These are phyloP conservation scores for Cygnus atratus DNA, from an alignment of 2,113 vertebrate genomes.

Conservation along the genomic window DNA sequence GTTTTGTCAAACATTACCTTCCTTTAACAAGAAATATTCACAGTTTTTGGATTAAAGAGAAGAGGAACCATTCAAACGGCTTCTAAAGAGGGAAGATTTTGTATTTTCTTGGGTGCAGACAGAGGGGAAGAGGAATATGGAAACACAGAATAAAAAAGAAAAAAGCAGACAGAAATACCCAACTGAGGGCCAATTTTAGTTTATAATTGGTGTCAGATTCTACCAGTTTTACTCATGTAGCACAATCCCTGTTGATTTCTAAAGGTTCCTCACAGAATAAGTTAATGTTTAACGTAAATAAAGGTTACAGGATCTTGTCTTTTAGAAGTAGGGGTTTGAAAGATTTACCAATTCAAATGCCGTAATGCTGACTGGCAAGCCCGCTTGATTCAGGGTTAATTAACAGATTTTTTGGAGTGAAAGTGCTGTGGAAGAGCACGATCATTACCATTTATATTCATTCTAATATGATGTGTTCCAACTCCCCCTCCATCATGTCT, in stretches of 20 bases:
- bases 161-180: constrained; percentile 13
- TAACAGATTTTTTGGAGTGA: constrained; percentile 12
- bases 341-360: not conserved
- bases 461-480: not conserved
- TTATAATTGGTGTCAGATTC: constrained; percentile 22
- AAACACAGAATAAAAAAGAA: not conserved
- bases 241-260: constrained; percentile 28
- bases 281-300: constrained; percentile 42
- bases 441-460: not conserved
- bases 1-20: constrained; percentile 70
- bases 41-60: constrained; percentile 25
- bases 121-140: constrained; percentile 10
- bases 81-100: constrained; percentile 28
- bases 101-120: constrained; percentile 34
- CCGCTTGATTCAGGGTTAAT: not conserved
- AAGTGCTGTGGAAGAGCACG: not conserved
- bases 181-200: not conserved
- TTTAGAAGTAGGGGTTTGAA: not conserved
- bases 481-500: not conserved
- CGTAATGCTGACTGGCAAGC: not conserved
- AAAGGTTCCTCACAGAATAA: constrained; percentile 8
- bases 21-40: constrained; percentile 58
- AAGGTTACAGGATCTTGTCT: not conserved
- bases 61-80: constrained; percentile 33
- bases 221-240: not conserved